phyloP scores from a whole-genome alignment of 2,113 vertebrate genomes.

The Mungos mungo region DNA sequence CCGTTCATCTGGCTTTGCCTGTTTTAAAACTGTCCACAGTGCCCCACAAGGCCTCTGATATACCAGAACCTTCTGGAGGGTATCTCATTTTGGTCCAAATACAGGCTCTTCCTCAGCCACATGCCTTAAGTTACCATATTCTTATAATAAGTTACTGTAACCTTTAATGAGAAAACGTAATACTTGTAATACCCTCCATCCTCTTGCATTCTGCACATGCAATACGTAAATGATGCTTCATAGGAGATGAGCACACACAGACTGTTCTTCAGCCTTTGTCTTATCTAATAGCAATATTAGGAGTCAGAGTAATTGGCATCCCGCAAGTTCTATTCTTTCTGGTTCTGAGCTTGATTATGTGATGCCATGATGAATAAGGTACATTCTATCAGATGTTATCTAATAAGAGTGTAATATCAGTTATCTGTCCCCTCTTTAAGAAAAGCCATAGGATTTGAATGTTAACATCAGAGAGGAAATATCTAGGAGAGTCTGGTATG shows the following conservation, averaged over 20 bases:
- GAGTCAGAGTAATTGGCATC: background rate
- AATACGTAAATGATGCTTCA: background rate
- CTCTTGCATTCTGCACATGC: background rate
- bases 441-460: background rate
- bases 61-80: background rate
- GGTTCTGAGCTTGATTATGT: background rate
- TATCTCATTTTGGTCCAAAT: background rate
- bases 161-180: conserved; percentile 18
- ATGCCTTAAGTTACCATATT: background rate
- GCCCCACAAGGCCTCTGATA: background rate
- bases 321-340: background rate
- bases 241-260: background rate
- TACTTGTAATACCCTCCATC: background rate
- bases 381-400: background rate
- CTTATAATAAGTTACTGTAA: background rate
- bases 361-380: background rate
- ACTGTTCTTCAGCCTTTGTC: too few species aligned
- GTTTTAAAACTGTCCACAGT: background rate
- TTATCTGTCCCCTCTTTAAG: background rate
- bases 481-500: background rate
- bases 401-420: background rate
- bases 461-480: background rate
- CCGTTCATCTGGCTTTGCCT: background rate
- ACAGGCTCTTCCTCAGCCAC: background rate
- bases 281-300: background rate